A percentile compares a stretch with the other conserved stretches of the same genome.
Conservation (phyloP, 1,140 invertebrate genomes). For the Drosophila sulfurigaster region DNA sequence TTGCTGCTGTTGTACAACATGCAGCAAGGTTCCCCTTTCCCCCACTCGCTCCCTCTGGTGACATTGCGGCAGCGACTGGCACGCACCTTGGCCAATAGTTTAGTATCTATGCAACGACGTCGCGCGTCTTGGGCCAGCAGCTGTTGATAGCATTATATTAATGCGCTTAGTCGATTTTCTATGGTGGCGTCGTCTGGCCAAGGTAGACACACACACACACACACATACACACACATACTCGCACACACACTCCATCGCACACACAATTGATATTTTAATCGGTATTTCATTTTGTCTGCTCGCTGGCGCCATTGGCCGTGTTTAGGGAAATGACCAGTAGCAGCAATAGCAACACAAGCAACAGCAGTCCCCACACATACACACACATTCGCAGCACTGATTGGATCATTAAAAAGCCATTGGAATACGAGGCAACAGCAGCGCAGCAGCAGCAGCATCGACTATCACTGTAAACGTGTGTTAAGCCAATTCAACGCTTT, state of each 20-base stretch:
- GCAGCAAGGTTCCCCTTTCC: not conserved
- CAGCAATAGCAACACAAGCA: conserved; percentile 14
- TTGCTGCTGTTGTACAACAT: conserved; percentile 29
- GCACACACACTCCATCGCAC: conserved; percentile 4
- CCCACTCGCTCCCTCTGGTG: not conserved
- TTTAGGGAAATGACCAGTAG: conserved; percentile 61
- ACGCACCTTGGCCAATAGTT: conserved; percentile 16
- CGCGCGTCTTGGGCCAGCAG: conserved; percentile 41
- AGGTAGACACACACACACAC: conserved; percentile 21
- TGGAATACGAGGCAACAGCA: conserved; percentile 4
- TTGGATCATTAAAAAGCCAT: conserved; percentile 49
- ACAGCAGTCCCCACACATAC: not conserved
- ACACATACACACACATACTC: conserved; percentile 5
- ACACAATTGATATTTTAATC: conserved; percentile 77
- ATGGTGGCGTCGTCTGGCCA: conserved; percentile 35
- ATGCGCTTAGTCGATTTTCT: conserved; percentile 69
- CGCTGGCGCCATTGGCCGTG: conserved; percentile 62
- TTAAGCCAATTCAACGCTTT: conserved; percentile 44
- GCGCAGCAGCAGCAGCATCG: not conserved
- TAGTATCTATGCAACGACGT: not conserved
- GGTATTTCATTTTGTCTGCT: conserved; percentile 75
- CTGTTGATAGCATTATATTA: conserved; percentile 77
- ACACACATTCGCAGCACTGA: not conserved
- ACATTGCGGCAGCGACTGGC: conserved; percentile 4
- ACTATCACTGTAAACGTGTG: conserved; percentile 49